Evolutionary conservation across 2,113 vertebrate species (phyloP).

Genomic region (Cercopithecus mona): DNA sequence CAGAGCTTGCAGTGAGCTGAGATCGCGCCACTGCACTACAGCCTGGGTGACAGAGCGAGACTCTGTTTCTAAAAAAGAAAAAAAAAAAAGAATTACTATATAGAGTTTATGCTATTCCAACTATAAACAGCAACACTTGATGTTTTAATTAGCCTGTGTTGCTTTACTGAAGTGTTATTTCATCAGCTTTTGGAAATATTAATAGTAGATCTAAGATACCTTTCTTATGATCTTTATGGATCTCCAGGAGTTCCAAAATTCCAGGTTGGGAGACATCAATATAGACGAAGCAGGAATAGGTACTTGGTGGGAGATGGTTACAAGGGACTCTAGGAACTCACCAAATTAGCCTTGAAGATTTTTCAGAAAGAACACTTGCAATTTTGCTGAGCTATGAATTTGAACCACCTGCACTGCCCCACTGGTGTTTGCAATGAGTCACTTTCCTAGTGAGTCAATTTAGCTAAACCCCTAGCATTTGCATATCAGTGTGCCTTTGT

Average conservation of each 20-base stretch:
- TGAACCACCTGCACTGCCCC: background rate
- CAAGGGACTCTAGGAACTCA: background rate
- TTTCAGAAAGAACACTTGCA: background rate
- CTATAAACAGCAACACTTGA: background rate
- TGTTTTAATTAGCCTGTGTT: background rate
- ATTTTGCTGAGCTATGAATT: constrained; percentile 27
- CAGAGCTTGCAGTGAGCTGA: no score
- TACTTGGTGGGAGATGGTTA: background rate
- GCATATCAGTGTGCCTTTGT: background rate
- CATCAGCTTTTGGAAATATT: background rate
- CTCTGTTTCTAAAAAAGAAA: no score
- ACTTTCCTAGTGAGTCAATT: background rate
- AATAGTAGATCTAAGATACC: background rate
- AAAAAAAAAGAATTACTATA: background rate
- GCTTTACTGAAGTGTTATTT: background rate
- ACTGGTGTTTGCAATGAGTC: background rate
- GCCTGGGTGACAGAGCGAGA: no score
- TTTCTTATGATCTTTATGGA: no score
- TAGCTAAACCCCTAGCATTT: background rate
- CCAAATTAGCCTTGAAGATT: background rate
- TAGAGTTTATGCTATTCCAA: background rate
- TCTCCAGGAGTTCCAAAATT: background rate
- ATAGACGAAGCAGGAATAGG: background rate
- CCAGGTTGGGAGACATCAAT: background rate
- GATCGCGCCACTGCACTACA: no score